Evolutionary conservation across 2,113 vertebrate genomes (phyloP), one percentile per base, ranked within the genome.

Genomic region (Calyptommatus sinebrachiatus): DNA sequence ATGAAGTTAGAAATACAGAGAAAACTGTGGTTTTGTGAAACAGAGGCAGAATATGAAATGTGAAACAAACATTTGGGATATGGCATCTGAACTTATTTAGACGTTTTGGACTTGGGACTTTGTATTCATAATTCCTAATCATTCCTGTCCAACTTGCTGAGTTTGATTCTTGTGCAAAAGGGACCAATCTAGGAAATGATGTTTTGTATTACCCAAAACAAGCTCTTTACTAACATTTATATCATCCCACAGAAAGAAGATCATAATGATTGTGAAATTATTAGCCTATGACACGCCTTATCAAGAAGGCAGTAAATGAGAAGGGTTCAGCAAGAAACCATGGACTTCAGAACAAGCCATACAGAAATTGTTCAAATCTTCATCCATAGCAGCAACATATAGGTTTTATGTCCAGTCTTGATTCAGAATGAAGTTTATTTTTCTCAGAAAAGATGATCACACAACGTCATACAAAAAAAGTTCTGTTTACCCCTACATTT

Each of bases 1-100:
- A 69, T 0, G 48, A 0, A 3, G 14, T 7, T 24, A 0, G 0
- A 11, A 46, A 65, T 16, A 46, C 14, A 21, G 41, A 11, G 3
- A 46, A 41, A 48, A 1, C 45, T 1, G 10, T 20, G 28, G 1
- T 24, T 0, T 0, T 6, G 8, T 2, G 31, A 10, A 16, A 6
- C 12, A 82, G 28, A 77, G 41, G 1, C 45, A 50, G 3, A 66
- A 10, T 1, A 5, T 75, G 73, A 69, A 16, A 35, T 0, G 0
- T 78, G 66, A 1, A 29, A 21, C 9, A 50, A 50, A 0, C 21
- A 60, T 77, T 20, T 2, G 0, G 8, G 0, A 24, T 2, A 62
- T 79, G 2, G 0, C 48, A 50, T 50, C 48, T 50, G 46, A 14
- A 11, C 12, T 5, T 50, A 14, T 50, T 50, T 50, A 50, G 48